phyloP scores from a whole-genome alignment of 2,797 vertebrate species.

The Myotis findleyi region DNA sequence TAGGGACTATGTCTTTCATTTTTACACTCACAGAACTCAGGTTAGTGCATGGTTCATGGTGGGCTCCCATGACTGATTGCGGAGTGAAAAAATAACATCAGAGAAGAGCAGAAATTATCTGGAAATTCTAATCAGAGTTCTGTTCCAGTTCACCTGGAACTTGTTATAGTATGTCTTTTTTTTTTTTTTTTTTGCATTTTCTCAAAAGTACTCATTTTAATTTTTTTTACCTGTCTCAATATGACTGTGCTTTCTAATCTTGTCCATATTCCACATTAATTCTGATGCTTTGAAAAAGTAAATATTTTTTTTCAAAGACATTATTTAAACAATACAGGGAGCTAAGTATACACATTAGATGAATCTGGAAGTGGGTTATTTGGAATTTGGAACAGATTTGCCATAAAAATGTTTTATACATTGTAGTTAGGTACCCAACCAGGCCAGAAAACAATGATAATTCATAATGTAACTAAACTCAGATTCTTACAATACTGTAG shows the following conservation, averaged over 20 bases:
- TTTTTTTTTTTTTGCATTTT: neutral
- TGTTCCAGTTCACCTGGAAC: neutral
- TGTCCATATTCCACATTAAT: neutral
- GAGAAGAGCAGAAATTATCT: neutral
- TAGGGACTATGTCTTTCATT: neutral
- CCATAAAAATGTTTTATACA: slow-evolving; percentile 18
- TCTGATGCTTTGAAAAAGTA: slow-evolving; percentile 19
- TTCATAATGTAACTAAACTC: slow-evolving; percentile 32
- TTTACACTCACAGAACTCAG: neutral
- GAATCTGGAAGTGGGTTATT: slow-evolving; percentile 50
- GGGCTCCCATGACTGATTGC: neutral
- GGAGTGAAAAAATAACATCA: neutral
- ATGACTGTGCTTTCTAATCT: neutral
- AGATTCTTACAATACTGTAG: neutral
- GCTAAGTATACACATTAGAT: neutral
- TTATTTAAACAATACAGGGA: slow-evolving; percentile 13
- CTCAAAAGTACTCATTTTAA: slow-evolving; percentile 26
- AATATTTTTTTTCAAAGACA: slow-evolving; percentile 1
- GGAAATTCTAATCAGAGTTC: slow-evolving; percentile 22
- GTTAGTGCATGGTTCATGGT: neutral
- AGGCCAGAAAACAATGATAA: slow-evolving; percentile 7
- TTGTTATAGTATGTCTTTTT: neutral
- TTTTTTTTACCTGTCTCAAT: neutral
- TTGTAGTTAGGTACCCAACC: neutral
- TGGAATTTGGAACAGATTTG: slow-evolving; percentile 44